These are phyloP conservation scores for Otus scops DNA, from an alignment of 2,797 vertebrate species.

Conservation along the genomic window DNA sequence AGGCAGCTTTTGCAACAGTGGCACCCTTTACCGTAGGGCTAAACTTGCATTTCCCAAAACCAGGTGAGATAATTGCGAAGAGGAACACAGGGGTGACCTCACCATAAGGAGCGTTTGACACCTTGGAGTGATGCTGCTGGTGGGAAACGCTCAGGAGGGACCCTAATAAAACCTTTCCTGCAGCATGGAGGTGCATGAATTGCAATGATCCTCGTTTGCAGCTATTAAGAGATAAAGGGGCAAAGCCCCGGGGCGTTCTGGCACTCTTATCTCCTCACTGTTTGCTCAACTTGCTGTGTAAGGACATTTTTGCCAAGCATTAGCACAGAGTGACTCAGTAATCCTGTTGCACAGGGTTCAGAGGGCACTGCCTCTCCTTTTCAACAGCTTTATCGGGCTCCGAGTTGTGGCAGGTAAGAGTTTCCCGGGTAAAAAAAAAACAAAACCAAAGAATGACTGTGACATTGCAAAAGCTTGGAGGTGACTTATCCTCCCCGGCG, in stretches of 20 bases:
- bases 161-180: neutral
- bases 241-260: neutral
- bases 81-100: neutral
- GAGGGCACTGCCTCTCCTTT: slow-evolving; percentile 22
- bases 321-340: neutral
- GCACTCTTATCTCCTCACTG: neutral
- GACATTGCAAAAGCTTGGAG: slow-evolving; percentile 5
- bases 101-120: accelerated
- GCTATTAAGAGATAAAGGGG: neutral
- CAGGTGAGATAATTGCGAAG: accelerated
- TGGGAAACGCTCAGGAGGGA: neutral
- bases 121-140: neutral
- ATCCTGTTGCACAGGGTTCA: slow-evolving; percentile 10
- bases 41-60: neutral
- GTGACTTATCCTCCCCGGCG: neutral
- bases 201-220: accelerated
- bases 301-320: neutral
- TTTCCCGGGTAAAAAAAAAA: neutral
- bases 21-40: neutral
- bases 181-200: neutral
- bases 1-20: neutral
- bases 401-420: neutral
- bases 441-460: neutral
- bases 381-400: neutral
- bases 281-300: slow-evolving; percentile 18